A percentile compares a stretch with the other conserved stretches of the same genome.
Conservation (phyloP, 2,888 invertebrate genomes). For the Imbricaverruca yamaguchii region DNA sequence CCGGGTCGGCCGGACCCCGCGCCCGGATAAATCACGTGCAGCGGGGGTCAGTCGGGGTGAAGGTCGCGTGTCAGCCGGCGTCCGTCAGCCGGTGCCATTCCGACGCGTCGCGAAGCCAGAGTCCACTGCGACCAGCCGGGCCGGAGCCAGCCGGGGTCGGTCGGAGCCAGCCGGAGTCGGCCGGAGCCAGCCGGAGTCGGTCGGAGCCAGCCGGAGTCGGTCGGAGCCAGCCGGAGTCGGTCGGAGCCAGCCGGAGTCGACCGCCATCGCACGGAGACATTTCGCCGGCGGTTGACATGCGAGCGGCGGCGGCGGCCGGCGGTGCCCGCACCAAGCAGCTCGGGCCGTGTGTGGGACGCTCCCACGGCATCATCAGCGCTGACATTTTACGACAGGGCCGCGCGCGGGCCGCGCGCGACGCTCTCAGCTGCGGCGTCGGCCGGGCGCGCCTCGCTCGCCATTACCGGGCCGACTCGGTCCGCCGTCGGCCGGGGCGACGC, state of each 20-base stretch:
- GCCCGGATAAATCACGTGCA: background rate
- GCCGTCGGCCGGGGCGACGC: background rate
- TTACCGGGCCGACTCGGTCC: background rate
- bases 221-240: no score
- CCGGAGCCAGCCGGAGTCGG: no score
- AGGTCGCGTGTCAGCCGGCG: background rate
- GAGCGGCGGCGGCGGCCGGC: background rate
- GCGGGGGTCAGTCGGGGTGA: background rate
- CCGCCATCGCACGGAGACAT: background rate
- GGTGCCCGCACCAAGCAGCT: no score
- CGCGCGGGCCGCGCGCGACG: no score
- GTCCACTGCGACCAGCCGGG: no score
- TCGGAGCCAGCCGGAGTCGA: no score
- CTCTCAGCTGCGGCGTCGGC: no score
- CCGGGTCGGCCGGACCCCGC: background rate
- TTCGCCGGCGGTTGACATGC: background rate
- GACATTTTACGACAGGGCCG: background rate
- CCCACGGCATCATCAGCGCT: background rate
- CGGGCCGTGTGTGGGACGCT: background rate
- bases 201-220: background rate
- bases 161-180: no score
- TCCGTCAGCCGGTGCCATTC: background rate
- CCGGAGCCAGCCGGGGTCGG: background rate
- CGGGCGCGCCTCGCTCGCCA: background rate
- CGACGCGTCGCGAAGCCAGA: no score